phyloP scores from a whole-genome alignment of 2,797 vertebrate species.

The Catostomus latipinnis region DNA sequence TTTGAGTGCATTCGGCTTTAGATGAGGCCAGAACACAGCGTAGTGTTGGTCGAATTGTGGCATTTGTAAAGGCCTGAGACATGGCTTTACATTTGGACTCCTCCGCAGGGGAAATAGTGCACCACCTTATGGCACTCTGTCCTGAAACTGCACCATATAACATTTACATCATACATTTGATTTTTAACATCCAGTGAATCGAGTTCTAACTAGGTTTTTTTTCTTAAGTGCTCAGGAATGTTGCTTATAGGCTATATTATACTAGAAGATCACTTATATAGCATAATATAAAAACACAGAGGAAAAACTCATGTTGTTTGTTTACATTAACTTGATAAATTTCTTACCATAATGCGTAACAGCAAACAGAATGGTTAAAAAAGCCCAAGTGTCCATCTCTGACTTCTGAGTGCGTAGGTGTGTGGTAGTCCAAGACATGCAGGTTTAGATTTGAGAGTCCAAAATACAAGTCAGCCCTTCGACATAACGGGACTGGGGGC shows the following conservation, averaged over 20 bases:
- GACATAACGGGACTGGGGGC: slow-evolving; percentile 37
- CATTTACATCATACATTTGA: background rate
- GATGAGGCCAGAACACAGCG: slow-evolving; percentile 74
- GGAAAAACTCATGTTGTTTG: background rate
- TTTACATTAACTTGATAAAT: background rate
- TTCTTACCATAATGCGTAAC: slow-evolving; percentile 72
- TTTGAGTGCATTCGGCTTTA: slow-evolving; percentile 74
- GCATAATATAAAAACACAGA: background rate
- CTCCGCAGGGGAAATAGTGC: slow-evolving; percentile 83
- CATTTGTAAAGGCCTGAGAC: slow-evolving; percentile 79
- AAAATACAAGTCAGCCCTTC: slow-evolving; percentile 50
- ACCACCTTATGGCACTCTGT: slow-evolving; percentile 84
- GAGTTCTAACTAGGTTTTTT: background rate
- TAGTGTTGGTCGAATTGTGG: slow-evolving; percentile 78
- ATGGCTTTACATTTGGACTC: slow-evolving; percentile 85
- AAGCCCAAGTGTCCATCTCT: slow-evolving; percentile 68
- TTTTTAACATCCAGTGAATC: too few species aligned
- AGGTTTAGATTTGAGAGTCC: slow-evolving; percentile 53
- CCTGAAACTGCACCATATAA: slow-evolving; percentile 69
- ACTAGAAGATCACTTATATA: too few species aligned
- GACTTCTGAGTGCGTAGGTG: slow-evolving; percentile 16
- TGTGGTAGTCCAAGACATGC: slow-evolving; percentile 55
- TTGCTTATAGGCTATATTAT: too few species aligned
- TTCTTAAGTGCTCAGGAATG: background rate
- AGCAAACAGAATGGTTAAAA: slow-evolving; percentile 63